Percentiles rank a stretch among this genome's conserved stretches.
phyloP scores from a whole-genome alignment of 2,888 invertebrate genomes.

The Capitulum mitella region DNA sequence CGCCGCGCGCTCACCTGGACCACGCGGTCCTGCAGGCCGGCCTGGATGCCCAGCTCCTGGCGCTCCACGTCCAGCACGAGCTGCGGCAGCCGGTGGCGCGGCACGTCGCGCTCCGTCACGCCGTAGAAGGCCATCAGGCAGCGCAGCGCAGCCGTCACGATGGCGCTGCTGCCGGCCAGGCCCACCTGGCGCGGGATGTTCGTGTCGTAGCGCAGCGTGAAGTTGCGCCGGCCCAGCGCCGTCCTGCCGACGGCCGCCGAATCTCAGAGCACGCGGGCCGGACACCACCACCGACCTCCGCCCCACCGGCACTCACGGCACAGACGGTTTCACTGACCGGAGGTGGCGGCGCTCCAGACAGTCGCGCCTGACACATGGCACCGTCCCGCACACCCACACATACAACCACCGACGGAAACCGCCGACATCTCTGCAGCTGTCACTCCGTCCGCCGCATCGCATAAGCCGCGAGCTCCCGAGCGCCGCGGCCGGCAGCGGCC shows the following conservation, averaged over 20 bases:
- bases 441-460: no score
- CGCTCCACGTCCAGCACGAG: slow-evolving; percentile 37
- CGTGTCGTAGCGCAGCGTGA: slow-evolving; percentile 38
- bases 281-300: no score
- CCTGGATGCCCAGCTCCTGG: slow-evolving; percentile 37
- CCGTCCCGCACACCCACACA: no score
- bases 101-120: slow-evolving; percentile 32
- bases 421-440: no score
- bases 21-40: slow-evolving; percentile 38
- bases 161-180: slow-evolving; percentile 38
- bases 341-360: no score
- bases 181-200: slow-evolving; percentile 39
- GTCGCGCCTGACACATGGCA: no score
- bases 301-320: no score
- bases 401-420: no score
- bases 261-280: no score
- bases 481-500: no score
- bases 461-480: no score
- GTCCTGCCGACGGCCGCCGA: slow-evolving; percentile 30
- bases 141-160: slow-evolving; percentile 37
- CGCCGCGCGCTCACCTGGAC: slow-evolving; percentile 35
- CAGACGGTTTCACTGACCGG: no score
- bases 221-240: slow-evolving; percentile 36
- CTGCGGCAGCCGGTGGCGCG: slow-evolving; percentile 35
- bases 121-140: slow-evolving; percentile 37